Percentiles rank a stretch among this genome's conserved stretches.
Conservation (phyloP, 2,113 vertebrate species). For the Lycaon pictus region DNA sequence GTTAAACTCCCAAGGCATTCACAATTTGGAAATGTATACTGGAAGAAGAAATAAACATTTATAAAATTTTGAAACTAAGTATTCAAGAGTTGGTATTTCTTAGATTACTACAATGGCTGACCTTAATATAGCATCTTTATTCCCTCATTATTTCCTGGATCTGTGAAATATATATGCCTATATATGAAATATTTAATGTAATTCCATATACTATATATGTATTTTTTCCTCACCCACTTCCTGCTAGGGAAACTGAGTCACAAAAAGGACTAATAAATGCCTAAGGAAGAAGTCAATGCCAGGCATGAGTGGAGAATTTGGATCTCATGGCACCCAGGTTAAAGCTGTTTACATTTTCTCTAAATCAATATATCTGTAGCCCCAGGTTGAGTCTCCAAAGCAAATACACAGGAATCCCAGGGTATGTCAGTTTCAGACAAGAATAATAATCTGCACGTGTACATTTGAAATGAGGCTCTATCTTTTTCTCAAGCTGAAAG, state of each 20-base stretch:
- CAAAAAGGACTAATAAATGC: background rate
- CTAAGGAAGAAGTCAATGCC: background rate
- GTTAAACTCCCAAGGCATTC: slow-evolving; percentile 8
- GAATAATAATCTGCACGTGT: background rate
- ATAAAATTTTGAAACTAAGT: slow-evolving; percentile 38
- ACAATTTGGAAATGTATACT: background rate
- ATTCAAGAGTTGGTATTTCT: slow-evolving; percentile 30
- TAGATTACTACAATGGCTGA: background rate
- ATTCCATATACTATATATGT: background rate
- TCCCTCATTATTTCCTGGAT: background rate
- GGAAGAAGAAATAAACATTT: slow-evolving; percentile 33
- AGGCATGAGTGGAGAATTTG: background rate
- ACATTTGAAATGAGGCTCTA: background rate
- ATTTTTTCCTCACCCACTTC: background rate
- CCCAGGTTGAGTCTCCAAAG: background rate
- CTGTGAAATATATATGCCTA: background rate
- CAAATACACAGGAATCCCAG: background rate
- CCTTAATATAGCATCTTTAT: background rate
- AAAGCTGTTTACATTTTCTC: background rate
- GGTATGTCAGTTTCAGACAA: background rate
- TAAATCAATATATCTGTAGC: slow-evolving; percentile 25
- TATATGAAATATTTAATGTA: background rate
- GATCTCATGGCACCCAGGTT: background rate
- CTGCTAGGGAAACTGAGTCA: background rate
- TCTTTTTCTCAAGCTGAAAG: background rate